phyloP scores from a whole-genome alignment of 2,113 vertebrate species.

The Campylomormyrus tamandua region DNA sequence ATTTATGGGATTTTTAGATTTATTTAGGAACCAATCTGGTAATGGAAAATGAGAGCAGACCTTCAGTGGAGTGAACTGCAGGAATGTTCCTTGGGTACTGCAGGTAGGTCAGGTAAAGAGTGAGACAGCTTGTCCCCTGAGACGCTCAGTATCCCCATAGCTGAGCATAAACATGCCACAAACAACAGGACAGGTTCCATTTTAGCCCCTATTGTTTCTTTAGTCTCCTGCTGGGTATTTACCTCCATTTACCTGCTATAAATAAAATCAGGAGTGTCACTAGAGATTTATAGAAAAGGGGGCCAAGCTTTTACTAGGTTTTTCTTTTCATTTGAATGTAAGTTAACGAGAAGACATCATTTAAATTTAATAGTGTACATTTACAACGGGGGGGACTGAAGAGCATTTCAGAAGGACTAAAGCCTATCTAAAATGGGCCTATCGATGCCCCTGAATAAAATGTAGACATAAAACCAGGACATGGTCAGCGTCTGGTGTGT shows the following conservation, averaged over 20 bases:
- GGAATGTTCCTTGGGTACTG: background rate
- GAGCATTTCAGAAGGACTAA: background rate
- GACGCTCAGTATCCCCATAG: background rate
- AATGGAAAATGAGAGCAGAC: background rate
- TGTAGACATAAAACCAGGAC: background rate
- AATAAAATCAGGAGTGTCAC: background rate
- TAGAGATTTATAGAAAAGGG: background rate
- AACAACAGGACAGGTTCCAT: background rate
- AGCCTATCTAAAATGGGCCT: background rate
- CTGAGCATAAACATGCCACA: background rate
- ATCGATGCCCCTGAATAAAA: background rate
- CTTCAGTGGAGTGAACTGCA: background rate
- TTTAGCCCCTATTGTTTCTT: background rate
- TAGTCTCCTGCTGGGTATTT: background rate
- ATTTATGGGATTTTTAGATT: background rate
- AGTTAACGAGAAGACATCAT: background rate
- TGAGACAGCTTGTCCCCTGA: background rate
- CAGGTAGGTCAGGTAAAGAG: background rate
- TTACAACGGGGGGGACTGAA: background rate
- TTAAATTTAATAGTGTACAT: background rate
- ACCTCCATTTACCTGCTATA: background rate
- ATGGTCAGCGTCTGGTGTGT: background rate
- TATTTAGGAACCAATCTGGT: background rate
- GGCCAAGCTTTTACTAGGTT: background rate
- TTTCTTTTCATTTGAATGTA: background rate